Evolutionary conservation across 2,888 invertebrate genomes (phyloP), one percentile per base, ranked within the genome.

Genomic region (Zootermopsis nevadensis): DNA sequence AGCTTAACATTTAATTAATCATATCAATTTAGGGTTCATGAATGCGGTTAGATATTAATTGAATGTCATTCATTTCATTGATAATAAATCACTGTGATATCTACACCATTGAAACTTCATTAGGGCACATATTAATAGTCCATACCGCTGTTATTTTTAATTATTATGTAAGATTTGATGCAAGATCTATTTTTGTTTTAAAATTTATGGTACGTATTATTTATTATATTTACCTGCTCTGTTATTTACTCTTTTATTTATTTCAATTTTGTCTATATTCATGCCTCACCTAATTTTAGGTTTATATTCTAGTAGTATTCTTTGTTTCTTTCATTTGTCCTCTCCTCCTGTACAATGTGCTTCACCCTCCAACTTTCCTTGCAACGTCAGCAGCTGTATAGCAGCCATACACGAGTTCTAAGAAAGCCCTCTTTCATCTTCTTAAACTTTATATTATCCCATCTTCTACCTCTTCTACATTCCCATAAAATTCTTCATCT

Each of bases 381-480:
- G 69, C 69, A 33, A 19, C 33, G 10, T 69, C 69, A 69, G 69
- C 69, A 67, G 27, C 10, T 67, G 31, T 27, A 67, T 27, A 67
- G 15, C 67, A 31, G 33, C 33, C 33, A 69, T 33, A 69, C 31
- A 69, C 69, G 33, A 69, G 69, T 69, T 31, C 31, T 33, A 22
- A 33, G 33, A 33, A 69, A 69, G 31, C 69, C 69, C 69, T 7
- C 22, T 33, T 33, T 66, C 22, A 69, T 33, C 69, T 69, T 22
- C 69, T 33, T 69, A 69, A 69, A 69, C 31, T 69, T 69, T 74
- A 74, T 42, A 24, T 74, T 74, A 74, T 74, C 74, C 74, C n/a
- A 42, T n/a, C 4, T 74, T 74, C 31, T 69, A 27, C 60, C 60
- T 60, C 69, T 33, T 69, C 69, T 33, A 33, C 69, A 33, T 69